Percentiles rank a stretch among this genome's conserved stretches.
phyloP scores from a whole-genome alignment of 2,797 vertebrate genomes.

The Clarias laeviceps region DNA sequence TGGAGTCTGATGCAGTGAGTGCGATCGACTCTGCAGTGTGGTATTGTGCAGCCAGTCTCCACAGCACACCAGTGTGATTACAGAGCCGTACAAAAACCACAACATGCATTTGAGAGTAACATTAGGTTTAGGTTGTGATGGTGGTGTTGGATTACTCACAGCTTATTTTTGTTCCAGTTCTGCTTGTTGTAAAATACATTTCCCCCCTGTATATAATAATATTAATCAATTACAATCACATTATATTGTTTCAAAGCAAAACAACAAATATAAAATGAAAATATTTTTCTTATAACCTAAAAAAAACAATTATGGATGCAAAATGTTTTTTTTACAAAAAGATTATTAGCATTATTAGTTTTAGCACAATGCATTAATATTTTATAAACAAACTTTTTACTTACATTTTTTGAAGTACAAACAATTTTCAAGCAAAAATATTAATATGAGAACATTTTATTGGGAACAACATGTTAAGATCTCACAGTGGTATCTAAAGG shows the following conservation, averaged over 20 bases:
- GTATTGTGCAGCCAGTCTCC: constrained; percentile 22
- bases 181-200: background rate
- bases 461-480: background rate
- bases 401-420: background rate
- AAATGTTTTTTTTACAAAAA: background rate
- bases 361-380: too few species aligned
- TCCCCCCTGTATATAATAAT: background rate
- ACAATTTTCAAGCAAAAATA: background rate
- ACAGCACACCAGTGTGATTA: background rate
- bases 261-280: background rate
- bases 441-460: background rate
- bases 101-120: background rate
- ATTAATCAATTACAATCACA: background rate
- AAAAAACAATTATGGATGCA: background rate
- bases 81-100: constrained; percentile 11
- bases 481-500: background rate
- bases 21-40: background rate
- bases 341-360: background rate
- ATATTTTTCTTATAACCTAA: background rate
- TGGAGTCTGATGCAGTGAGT: constrained; percentile 11
- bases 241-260: background rate
- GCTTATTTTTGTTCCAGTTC: background rate
- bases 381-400: background rate
- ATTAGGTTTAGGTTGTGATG: background rate
- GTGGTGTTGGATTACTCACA: background rate